A percentile compares a stretch with the other conserved stretches of the same genome.
Evolutionary conservation across 2,888 invertebrate genomes (phyloP).

Genomic region (Philereme vetulata): DNA sequence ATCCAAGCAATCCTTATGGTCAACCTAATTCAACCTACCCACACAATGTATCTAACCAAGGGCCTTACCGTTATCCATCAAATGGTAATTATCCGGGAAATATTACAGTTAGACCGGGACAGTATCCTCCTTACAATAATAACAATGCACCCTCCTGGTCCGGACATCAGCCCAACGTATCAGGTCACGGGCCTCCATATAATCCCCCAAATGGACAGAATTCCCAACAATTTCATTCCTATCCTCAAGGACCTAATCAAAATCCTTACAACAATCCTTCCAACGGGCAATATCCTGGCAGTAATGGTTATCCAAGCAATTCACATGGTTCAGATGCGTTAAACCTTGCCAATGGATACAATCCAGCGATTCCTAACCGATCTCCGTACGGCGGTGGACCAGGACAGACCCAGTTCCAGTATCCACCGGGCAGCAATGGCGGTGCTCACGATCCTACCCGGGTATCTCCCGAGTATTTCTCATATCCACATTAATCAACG

Average conservation of each 20-base stretch:
- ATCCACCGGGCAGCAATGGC: conserved; percentile 36
- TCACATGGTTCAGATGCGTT: conserved; percentile 24
- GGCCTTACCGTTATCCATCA: conserved; percentile 10
- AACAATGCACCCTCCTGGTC: conserved; percentile 5
- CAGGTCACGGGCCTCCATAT: conserved; percentile 11
- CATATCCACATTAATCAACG: conserved; percentile 33
- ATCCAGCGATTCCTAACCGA: conserved; percentile 39
- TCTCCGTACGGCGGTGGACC: conserved; percentile 34
- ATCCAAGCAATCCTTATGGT: conserved; percentile 32
- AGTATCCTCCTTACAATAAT: conserved; percentile 13
- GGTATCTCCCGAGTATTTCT: conserved; percentile 48
- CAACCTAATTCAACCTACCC: conserved; percentile 28
- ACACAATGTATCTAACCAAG: conserved; percentile 24
- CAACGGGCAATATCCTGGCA: conserved; percentile 14
- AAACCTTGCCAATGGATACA: conserved; percentile 32
- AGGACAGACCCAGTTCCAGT: conserved; percentile 26
- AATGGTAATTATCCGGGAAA: conserved; percentile 4
- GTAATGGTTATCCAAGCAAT: conserved; percentile 21
- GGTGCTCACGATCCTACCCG: conserved; percentile 46
- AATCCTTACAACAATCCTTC: conserved; percentile 15
- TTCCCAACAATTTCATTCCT: conserved; percentile 18
- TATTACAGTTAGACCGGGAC: conserved; percentile 2
- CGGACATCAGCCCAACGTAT: background rate
- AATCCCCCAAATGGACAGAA: conserved; percentile 22
- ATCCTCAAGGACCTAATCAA: conserved; percentile 10